Evolutionary conservation across 2,113 vertebrate species (phyloP), one percentile per base, ranked within the genome.

Genomic region (Pomatorhinus ruficollis): DNA sequence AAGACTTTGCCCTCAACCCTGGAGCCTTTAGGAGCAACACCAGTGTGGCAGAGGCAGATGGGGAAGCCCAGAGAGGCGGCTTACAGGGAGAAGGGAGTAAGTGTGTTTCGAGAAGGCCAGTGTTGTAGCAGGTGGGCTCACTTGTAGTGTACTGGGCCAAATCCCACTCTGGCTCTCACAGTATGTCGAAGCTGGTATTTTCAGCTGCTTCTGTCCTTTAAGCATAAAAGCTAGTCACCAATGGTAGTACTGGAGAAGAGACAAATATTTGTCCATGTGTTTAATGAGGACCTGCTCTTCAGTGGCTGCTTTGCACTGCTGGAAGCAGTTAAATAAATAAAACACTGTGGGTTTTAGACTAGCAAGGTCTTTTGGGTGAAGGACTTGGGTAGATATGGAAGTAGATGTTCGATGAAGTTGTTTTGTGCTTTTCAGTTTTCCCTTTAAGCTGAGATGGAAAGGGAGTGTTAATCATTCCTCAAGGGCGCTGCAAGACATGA

Each of bases 321-420:
- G 31, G 86, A 81, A 94, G n/a, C 56, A 75, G 11, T 82, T 89
- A 71, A 88, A 86, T 80, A 77, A 93, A 42, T 50, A 59, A 65
- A 69, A 54, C 24, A 37, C 39, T 77, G 45, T 35, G 40, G 8
- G 7, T 5, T 59, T 76, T n/a, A 82, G 49, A 79, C 70, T 40
- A 79, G 30, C 74, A 84, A 19, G 13, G 45, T 60, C 78, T 90
- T 72, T 82, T 54, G 52, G 25, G n/a, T 61, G 53, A 87, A 93
- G 60, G 42, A 44, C 17, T 76, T 69, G 7, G 12, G 27, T 52
- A 65, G 50, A 54, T 40, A 20, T 89, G 35, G 31, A 87, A 66
- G 44, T 23, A 42, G 42, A 33, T 89, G 52, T 59, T 72, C 52
- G 54, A 80, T 68, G 77, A 87, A 86, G 47, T 64, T 7, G 4